Conservation (phyloP, 30 jellyfish, hydroid and myxozoan genomes). For the Aurelia coerulea region DNA sequence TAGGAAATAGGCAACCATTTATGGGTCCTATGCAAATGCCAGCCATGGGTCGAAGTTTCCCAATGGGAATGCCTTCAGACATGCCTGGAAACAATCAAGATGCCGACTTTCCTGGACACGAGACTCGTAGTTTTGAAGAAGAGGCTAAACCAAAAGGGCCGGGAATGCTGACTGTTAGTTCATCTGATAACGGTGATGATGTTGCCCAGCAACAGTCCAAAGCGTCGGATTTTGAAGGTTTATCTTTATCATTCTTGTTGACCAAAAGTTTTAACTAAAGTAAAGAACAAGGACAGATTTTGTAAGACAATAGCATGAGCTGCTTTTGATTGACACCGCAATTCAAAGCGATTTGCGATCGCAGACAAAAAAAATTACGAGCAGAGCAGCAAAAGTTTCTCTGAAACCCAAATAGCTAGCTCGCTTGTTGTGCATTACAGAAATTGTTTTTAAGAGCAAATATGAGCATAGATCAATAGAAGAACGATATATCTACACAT, state of each 20-base stretch:
- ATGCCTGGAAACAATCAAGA: background rate
- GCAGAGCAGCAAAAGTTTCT: no score
- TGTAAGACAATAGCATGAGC: no score
- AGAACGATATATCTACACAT: no score
- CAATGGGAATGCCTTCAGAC: constrained; percentile 14
- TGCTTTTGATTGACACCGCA: no score
- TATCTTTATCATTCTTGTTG: background rate
- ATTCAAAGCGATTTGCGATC: no score
- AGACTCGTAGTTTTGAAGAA: background rate
- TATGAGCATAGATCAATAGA: no score
- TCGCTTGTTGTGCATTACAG: no score
- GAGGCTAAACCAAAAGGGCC: constrained; percentile 42
- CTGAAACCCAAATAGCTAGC: no score
- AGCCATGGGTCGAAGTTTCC: constrained; percentile 5
- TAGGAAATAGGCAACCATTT: background rate
- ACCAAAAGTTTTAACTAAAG: no score
- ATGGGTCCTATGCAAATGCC: constrained; percentile 46
- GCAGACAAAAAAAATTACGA: no score
- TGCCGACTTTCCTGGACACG: constrained; percentile 1
- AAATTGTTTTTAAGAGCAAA: no score
- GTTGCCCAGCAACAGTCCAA: constrained; percentile 28
- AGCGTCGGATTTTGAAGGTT: constrained; percentile 65
- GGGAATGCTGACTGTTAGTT: constrained; percentile 66
- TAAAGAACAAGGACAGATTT: no score
- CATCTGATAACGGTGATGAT: constrained; percentile 44